A percentile compares a stretch with the other conserved stretches of the same genome.
These are phyloP conservation scores for Diceros bicornis DNA, from an alignment of 2,797 vertebrate species.

Conservation along the genomic window DNA sequence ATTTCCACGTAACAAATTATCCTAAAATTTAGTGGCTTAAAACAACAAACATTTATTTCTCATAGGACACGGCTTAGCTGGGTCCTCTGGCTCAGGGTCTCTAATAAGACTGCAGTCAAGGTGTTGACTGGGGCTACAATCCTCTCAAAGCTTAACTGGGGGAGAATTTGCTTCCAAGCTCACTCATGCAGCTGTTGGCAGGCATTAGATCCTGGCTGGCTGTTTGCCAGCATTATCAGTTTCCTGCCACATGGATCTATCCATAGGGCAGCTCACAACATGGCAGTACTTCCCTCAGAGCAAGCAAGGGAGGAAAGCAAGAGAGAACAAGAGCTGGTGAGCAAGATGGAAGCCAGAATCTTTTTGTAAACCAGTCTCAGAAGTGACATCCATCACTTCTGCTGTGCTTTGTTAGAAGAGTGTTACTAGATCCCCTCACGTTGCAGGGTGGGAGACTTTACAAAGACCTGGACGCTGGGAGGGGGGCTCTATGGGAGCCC, in stretches of 20 bases:
- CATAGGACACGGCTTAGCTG: neutral
- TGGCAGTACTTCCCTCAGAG: neutral
- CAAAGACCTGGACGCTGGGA: neutral
- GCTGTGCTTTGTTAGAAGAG: neutral
- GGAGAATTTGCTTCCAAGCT: neutral
- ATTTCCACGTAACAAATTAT: neutral
- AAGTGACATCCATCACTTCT: neutral
- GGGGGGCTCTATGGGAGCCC: neutral
- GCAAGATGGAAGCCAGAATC: neutral
- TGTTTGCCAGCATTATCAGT: neutral
- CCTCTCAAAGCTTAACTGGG: neutral
- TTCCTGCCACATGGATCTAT: neutral
- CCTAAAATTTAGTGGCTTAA: neutral
- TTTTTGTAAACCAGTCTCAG: neutral
- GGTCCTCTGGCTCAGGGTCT: neutral
- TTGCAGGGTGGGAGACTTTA: neutral
- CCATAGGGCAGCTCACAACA: neutral
- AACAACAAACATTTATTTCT: neutral
- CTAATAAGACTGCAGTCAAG: neutral
- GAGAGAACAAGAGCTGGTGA: neutral
- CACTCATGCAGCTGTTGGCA: conserved; percentile 12
- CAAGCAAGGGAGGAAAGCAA: neutral
- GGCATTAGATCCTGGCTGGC: neutral
- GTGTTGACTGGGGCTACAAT: neutral
- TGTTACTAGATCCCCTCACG: neutral